A percentile compares a stretch with the other conserved stretches of the same genome.
phyloP scores from a whole-genome alignment of 2,888 invertebrate genomes.

The Drosophila testacea region DNA sequence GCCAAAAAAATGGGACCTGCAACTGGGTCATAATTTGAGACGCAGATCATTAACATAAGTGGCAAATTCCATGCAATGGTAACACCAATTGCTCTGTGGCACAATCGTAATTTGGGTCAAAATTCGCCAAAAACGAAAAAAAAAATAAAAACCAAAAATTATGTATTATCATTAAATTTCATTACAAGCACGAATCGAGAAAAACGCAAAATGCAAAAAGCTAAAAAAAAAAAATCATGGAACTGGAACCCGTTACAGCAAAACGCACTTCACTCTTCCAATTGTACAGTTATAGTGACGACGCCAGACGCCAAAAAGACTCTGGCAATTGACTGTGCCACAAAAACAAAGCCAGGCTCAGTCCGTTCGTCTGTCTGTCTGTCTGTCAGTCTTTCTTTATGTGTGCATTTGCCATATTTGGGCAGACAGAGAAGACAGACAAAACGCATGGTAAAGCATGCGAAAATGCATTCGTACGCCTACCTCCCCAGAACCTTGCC shows the following conservation, averaged over 20 bases:
- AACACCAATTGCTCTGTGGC: slow-evolving; percentile 40
- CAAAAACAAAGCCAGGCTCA: slow-evolving; percentile 59
- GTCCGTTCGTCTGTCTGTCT: neutral
- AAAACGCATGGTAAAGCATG: slow-evolving; percentile 59
- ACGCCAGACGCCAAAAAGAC: slow-evolving; percentile 30
- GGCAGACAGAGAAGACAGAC: slow-evolving; percentile 38
- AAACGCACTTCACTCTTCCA: slow-evolving; percentile 73
- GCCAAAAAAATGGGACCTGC: slow-evolving; percentile 31
- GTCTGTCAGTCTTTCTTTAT: neutral
- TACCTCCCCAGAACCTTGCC: slow-evolving; percentile 41
- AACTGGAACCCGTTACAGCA: slow-evolving; percentile 73
- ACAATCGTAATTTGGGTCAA: slow-evolving; percentile 79
- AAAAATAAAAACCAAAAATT: slow-evolving; percentile 52
- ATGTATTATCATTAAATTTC: slow-evolving; percentile 82
- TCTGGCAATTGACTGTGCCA: slow-evolving; percentile 35
- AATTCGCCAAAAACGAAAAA: slow-evolving; percentile 40
- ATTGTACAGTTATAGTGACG: slow-evolving; percentile 66
- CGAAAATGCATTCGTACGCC: slow-evolving; percentile 58
- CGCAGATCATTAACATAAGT: slow-evolving; percentile 57
- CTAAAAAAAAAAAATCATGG: slow-evolving; percentile 54
- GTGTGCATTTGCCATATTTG: slow-evolving; percentile 51
- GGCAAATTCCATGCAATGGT: slow-evolving; percentile 46
- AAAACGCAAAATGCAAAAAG: slow-evolving; percentile 63
- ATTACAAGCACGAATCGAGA: slow-evolving; percentile 64
- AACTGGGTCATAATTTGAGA: slow-evolving; percentile 54